Evolutionary conservation across 2,113 vertebrate genomes (phyloP).

Genomic region (Etia nguti): DNA sequence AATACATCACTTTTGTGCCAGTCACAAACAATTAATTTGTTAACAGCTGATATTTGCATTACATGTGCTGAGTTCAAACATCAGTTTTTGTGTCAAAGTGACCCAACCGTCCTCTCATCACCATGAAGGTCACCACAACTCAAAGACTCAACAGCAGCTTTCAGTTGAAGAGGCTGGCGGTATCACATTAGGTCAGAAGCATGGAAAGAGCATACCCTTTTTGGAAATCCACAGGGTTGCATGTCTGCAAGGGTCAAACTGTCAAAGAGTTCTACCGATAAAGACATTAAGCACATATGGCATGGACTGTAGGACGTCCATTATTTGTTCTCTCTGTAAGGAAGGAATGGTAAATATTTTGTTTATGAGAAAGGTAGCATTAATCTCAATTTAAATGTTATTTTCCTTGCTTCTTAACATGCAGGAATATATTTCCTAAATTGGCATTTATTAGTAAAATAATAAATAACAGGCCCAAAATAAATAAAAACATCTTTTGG

Average conservation of each 20-base stretch:
- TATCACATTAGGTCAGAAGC: not conserved
- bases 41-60: not conserved
- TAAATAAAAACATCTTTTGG: not conserved
- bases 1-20: not conserved
- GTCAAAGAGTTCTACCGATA: not conserved
- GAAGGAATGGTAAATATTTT: not conserved
- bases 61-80: not conserved
- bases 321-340: not conserved
- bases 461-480: not conserved
- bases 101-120: not conserved
- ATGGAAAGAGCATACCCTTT: not conserved
- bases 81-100: not conserved
- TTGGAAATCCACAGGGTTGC: not conserved
- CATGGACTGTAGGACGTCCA: not conserved
- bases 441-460: not conserved
- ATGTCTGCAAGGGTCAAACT: not conserved
- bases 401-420: not conserved
- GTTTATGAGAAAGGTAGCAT: not conserved
- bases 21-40: not conserved
- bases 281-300: not conserved
- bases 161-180: not conserved
- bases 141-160: not conserved
- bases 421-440: not conserved
- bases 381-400: not conserved
- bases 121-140: not conserved